Conservation (phyloP, 1,140 invertebrate genomes). For the Drosophila albomicans region DNA sequence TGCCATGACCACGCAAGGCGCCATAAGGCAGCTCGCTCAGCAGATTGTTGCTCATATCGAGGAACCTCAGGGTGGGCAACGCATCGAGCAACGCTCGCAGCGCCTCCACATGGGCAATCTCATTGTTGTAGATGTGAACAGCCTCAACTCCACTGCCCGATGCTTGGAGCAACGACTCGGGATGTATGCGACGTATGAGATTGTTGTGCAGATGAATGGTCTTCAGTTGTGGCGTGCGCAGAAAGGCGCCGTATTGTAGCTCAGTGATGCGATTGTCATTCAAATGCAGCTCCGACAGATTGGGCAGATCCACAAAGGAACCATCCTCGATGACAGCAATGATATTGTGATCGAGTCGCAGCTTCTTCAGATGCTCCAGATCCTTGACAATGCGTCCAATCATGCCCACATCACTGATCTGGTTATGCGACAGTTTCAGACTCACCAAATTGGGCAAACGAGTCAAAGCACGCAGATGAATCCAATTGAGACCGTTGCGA, state of each 20-base stretch:
- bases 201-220: slow-evolving; percentile 92
- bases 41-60: slow-evolving; percentile 91
- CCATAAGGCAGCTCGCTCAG: slow-evolving; percentile 91
- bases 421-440: slow-evolving; percentile 90
- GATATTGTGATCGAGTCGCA: slow-evolving; percentile 90
- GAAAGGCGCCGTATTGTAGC: slow-evolving; percentile 91
- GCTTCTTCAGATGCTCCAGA: slow-evolving; percentile 88
- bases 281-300: slow-evolving; percentile 89
- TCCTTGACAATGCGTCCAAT: slow-evolving; percentile 91
- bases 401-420: slow-evolving; percentile 91
- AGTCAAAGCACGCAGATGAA: slow-evolving; percentile 91
- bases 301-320: slow-evolving; percentile 92
- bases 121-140: slow-evolving; percentile 90
- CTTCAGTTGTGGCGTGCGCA: slow-evolving; percentile 90
- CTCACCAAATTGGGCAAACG: slow-evolving; percentile 90
- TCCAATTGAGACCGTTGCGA: slow-evolving; percentile 90
- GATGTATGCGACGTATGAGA: slow-evolving; percentile 90
- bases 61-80: slow-evolving; percentile 90
- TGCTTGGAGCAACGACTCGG: slow-evolving; percentile 91
- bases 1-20: slow-evolving; percentile 90
- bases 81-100: slow-evolving; percentile 90
- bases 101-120: slow-evolving; percentile 90
- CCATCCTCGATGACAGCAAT: slow-evolving; percentile 90
- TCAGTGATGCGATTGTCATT: slow-evolving; percentile 91
- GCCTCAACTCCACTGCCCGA: slow-evolving; percentile 90